Evolutionary conservation across 2,113 vertebrate genomes (phyloP).

Genomic region (Atrichornis clamosus): DNA sequence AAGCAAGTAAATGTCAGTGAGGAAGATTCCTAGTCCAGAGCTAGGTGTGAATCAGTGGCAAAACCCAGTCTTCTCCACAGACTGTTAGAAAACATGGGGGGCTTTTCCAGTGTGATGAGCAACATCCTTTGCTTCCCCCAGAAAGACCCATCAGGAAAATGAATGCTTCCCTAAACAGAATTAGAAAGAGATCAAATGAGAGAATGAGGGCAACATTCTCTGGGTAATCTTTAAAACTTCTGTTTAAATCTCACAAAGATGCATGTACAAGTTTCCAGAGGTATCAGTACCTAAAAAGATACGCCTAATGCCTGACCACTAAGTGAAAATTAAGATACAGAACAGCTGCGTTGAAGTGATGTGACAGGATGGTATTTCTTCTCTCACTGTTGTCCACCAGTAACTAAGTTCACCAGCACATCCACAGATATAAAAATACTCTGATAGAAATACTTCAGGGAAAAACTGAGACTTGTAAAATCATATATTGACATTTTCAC

Average conservation of each 20-base stretch:
- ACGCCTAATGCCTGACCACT: not conserved
- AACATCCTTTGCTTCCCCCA: not conserved
- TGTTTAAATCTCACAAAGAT: not conserved
- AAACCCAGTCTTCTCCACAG: not conserved
- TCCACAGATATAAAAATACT: not conserved
- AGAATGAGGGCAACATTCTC: not conserved
- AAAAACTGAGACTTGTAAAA: not conserved
- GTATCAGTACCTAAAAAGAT: not conserved
- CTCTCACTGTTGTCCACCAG: not conserved
- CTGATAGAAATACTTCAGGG: not conserved
- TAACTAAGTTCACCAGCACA: not conserved
- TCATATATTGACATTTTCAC: not conserved
- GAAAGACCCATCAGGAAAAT: not conserved
- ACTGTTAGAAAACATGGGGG: not conserved
- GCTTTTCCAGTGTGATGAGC: fast-evolving
- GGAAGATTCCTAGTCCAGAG: not conserved
- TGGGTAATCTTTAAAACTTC: not conserved
- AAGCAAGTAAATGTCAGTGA: not conserved
- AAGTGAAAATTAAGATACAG: not conserved
- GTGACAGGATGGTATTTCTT: not conserved
- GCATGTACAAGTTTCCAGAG: not conserved
- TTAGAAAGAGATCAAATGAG: not conserved
- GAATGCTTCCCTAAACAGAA: not conserved
- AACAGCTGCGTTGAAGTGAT: not conserved
- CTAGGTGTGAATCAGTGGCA: not conserved